A percentile compares a stretch with the other conserved stretches of the same genome.
These are phyloP conservation scores for Prenolepis imparis DNA, from an alignment of 2,888 invertebrate genomes.

Conservation along the genomic window DNA sequence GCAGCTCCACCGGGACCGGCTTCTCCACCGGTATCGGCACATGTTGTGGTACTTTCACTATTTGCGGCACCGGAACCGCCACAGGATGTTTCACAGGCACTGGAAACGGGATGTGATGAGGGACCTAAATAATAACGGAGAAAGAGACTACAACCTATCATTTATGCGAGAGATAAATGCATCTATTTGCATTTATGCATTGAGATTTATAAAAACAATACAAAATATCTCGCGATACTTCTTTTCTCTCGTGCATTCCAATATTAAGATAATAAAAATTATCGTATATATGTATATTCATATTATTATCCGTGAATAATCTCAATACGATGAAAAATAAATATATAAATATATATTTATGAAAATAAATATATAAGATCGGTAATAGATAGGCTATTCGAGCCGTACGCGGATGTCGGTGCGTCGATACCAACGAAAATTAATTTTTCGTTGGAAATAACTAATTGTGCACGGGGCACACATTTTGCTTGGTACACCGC, in stretches of 20 bases:
- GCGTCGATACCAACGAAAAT: too few relatives aligned
- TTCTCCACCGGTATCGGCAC: slow-evolving; percentile 82
- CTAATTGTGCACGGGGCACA: too few relatives aligned
- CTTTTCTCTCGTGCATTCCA: not conserved
- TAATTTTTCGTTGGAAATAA: too few relatives aligned
- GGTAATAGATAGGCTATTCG: too few relatives aligned
- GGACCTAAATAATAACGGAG: slow-evolving; percentile 75
- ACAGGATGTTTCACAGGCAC: slow-evolving; percentile 85
- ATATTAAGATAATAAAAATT: not conserved
- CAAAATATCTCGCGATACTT: not conserved
- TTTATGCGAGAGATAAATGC: too few relatives aligned
- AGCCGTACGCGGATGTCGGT: too few relatives aligned
- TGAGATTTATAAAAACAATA: not conserved
- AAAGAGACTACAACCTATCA: slow-evolving; percentile 52
- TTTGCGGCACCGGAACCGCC: slow-evolving; percentile 83
- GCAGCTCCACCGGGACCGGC: slow-evolving; percentile 82
- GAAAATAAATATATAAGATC: not conserved
- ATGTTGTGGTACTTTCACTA: slow-evolving; percentile 85
- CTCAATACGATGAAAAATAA: not conserved
- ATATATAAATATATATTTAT: not conserved
- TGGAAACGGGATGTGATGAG: slow-evolving; percentile 84
- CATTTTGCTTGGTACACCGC: too few relatives aligned
- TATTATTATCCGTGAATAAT: not conserved
- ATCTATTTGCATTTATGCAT: not conserved
- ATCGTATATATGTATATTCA: not conserved